Conservation (phyloP, 2,113 vertebrate species). For the Solea solea region DNA sequence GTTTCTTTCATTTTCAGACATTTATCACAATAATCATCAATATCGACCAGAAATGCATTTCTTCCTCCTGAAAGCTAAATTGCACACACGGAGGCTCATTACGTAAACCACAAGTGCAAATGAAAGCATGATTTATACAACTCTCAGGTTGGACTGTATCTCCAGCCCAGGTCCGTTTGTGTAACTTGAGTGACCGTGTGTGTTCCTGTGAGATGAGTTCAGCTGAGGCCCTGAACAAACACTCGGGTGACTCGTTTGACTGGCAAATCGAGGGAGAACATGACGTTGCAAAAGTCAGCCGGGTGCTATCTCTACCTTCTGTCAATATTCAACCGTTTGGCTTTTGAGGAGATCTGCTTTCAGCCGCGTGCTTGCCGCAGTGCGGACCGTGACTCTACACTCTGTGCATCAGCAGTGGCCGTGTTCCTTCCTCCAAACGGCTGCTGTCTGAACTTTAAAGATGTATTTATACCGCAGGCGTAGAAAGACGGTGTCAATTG, state of each 20-base stretch:
- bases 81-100: not conserved
- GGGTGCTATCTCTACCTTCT: conserved; percentile 19
- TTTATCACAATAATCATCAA: no score
- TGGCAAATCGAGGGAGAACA: conserved; percentile 55
- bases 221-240: conserved; percentile 1
- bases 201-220: not conserved
- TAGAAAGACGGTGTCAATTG: not conserved
- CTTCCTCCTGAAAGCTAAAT: not conserved
- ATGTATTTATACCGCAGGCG: not conserved
- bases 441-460: conserved; percentile 5
- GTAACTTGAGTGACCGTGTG: no score
- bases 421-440: conserved; percentile 15
- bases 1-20: no score
- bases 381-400: conserved; percentile 29
- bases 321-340: conserved; percentile 44
- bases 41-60: no score
- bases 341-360: conserved; percentile 34
- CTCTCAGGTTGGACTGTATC: no score
- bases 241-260: conserved; percentile 23
- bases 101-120: not conserved
- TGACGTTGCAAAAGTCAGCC: conserved; percentile 16
- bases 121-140: not conserved
- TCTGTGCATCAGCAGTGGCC: conserved; percentile 19
- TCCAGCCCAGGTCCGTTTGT: no score
- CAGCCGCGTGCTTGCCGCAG: conserved; percentile 27